Percentiles rank a stretch among this genome's conserved stretches.
phyloP scores from a whole-genome alignment of 1,140 invertebrate genomes.

The Leptopilina boulardi region DNA sequence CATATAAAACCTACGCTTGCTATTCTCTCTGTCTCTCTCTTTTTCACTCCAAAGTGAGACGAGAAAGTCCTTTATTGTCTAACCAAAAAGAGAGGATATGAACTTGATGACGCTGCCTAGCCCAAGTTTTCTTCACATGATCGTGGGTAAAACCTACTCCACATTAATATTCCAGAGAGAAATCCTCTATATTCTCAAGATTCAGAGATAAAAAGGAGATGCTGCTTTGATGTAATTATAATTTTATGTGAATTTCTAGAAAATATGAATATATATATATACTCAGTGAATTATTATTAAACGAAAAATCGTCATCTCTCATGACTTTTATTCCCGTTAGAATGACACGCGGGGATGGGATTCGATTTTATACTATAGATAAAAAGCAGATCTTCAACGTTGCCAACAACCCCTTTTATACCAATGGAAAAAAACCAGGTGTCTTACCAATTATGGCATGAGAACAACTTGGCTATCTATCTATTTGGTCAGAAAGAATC shows the following conservation, averaged over 20 bases:
- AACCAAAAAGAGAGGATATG: constrained; percentile 16
- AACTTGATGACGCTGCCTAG: constrained; percentile 30
- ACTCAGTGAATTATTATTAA: no score
- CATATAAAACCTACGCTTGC: constrained; percentile 24
- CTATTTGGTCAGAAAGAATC: constrained; percentile 12
- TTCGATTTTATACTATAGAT: background rate
- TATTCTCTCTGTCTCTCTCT: no score
- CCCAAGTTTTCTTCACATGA: constrained; percentile 19
- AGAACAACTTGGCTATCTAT: constrained; percentile 7
- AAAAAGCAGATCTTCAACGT: constrained; percentile 20
- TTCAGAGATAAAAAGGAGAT: constrained; percentile 9
- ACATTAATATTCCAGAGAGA: constrained; percentile 14
- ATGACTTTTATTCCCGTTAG: background rate
- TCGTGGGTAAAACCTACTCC: constrained; percentile 17
- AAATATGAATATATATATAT: no score
- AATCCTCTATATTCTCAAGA: constrained; percentile 3
- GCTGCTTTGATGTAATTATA: constrained; percentile 10
- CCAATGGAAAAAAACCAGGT: constrained; percentile 17
- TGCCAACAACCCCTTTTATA: constrained; percentile 17
- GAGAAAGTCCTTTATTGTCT: constrained; percentile 25
- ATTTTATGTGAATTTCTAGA: background rate
- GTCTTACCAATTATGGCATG: constrained; percentile 22
- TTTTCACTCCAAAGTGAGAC: no score
- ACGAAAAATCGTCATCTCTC: background rate
- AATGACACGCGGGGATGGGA: background rate